Evolutionary conservation across 2,888 invertebrate species (phyloP), one percentile per base, ranked within the genome.

Genomic region (Macrophya annulata): DNA sequence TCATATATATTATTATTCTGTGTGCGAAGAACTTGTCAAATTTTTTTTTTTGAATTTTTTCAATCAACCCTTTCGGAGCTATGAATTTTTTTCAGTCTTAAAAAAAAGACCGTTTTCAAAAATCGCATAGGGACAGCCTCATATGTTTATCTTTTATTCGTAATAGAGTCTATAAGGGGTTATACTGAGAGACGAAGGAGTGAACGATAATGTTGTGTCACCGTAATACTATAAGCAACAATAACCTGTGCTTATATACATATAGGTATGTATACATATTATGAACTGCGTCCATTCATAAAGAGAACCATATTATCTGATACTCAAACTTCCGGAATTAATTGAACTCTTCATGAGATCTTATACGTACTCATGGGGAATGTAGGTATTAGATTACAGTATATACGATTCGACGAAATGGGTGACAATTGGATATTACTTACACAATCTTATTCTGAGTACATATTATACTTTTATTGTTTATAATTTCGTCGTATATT

Each of bases 161-260:
- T 3, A 31, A 3, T n/a, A 10, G 15, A 71, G 43, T 72, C 21
- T 45, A 48, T 48, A 12, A n/a, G 72, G 72, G 43, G 21, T 77
- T 51, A 51, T 17, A n/a, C n/a, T 51, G 3, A 31, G 15, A 51
- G 31, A 77, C 0, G 31, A 51, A 77, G 6, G 6, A 31, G n/a
- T 25, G 76, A 77, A 77, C 51, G 76, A 77, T 2, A 77, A 77
- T 77, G 51, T 76, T 76, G 12, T 6, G 51, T 55, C 76, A 37
- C 5, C 15, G 31, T 31, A 31, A 1, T 31, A 31, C 31, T 31
- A n/a, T 55, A n/a, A 55, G n/a, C 17, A 17, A 55, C n/a, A 55
- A n/a, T n/a, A n/a, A 55, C 4, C 48, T 48, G 48, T 48, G 48
- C 48, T 55, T 17, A 10, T 17, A 17, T n/a, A n/a, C n/a, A n/a